These are phyloP conservation scores for Pangasius mekongensis DNA, from an alignment of 2,797 vertebrate species.

Conservation along the genomic window DNA sequence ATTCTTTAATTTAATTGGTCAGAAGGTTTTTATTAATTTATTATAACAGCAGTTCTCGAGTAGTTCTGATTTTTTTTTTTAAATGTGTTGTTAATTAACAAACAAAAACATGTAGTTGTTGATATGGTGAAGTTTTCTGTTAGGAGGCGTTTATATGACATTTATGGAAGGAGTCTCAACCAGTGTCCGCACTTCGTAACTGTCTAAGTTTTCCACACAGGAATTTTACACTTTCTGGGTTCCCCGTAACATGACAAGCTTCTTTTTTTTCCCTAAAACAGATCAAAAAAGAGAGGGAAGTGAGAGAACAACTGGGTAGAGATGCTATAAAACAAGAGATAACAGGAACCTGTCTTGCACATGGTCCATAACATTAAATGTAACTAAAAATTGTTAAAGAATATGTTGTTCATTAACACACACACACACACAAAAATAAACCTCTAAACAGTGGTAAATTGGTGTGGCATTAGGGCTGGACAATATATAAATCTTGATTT, in stretches of 20 bases:
- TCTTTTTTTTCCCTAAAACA: not conserved
- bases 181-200: not conserved
- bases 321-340: not conserved
- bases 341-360: not conserved
- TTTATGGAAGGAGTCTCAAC: not conserved
- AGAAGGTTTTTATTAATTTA: not conserved
- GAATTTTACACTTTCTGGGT: not conserved
- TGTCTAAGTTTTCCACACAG: not conserved
- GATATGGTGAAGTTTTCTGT: not conserved
- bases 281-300: not conserved
- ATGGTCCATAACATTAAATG: not conserved
- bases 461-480: not conserved
- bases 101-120: not conserved
- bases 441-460: not conserved
- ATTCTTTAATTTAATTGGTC: not conserved
- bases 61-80: not conserved
- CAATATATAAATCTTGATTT: too few species aligned
- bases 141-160: not conserved
- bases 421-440: not conserved
- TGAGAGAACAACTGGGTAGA: not conserved
- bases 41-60: not conserved
- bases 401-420: not conserved
- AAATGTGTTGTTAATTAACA: not conserved
- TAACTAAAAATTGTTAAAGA: not conserved
- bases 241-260: not conserved